Percentiles rank a stretch among this genome's conserved stretches.
Evolutionary conservation across 2,888 invertebrate genomes (phyloP).

Genomic region (Drosophila differens): DNA sequence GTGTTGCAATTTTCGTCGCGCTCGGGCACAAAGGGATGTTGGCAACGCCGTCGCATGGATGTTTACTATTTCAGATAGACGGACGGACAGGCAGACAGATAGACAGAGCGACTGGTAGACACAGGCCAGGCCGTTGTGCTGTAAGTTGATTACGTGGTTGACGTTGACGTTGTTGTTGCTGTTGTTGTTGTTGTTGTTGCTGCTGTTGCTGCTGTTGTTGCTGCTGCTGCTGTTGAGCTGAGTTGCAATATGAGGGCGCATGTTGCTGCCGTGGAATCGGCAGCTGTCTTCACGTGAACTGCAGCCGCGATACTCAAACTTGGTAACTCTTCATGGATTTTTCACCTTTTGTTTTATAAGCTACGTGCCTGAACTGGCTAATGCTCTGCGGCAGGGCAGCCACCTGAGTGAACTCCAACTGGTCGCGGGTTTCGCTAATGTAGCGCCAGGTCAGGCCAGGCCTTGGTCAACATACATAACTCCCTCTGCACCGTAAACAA

Average conservation of each 20-base stretch:
- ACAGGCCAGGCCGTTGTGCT: conserved; percentile 44
- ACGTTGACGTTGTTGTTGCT: conserved; percentile 60
- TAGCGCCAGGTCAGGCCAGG: conserved; percentile 65
- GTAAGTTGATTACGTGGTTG: conserved; percentile 82
- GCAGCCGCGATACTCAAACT: conserved; percentile 60
- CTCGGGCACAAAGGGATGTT: conserved; percentile 50
- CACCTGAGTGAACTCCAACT: conserved; percentile 47
- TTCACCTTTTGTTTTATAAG: conserved; percentile 56
- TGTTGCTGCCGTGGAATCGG: conserved; percentile 62
- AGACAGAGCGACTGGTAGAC: conserved; percentile 24
- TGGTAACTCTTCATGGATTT: conserved; percentile 57
- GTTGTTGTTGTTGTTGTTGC: conserved; percentile 20
- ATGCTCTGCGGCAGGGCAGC: conserved; percentile 41
- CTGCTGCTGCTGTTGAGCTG: conserved; percentile 28
- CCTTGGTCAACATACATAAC: conserved; percentile 49
- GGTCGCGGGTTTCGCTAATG: conserved; percentile 47
- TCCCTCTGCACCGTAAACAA: conserved; percentile 1
- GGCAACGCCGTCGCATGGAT: conserved; percentile 13
- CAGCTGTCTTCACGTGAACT: conserved; percentile 67
- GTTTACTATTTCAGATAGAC: conserved; percentile 51
- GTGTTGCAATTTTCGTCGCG: conserved; percentile 63
- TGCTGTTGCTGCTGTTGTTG: conserved; percentile 40
- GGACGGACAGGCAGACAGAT: conserved; percentile 11
- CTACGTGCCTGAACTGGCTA: conserved; percentile 77
- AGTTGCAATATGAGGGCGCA: conserved; percentile 73